phyloP scores from a whole-genome alignment of 2,797 vertebrate genomes.

The Neosilurus hyrtlii region DNA sequence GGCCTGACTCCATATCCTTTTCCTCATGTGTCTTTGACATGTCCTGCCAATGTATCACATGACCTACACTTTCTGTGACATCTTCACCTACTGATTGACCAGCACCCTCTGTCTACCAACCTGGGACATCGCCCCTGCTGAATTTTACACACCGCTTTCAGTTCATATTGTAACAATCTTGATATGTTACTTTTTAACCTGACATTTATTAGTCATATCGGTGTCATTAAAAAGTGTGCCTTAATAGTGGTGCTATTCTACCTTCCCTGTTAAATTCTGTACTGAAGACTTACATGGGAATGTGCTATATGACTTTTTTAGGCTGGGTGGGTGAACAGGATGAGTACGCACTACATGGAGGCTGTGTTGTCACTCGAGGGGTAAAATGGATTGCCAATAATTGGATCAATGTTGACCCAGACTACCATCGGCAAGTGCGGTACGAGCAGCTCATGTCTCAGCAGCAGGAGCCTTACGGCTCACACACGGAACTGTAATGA shows the following conservation, averaged over 20 bases:
- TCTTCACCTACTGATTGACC: too few species aligned
- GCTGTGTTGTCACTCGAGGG: slow-evolving; percentile 90
- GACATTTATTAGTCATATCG: too few species aligned
- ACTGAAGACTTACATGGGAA: not conserved
- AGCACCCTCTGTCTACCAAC: too few species aligned
- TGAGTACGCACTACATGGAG: slow-evolving; percentile 93
- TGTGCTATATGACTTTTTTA: slow-evolving; percentile 54
- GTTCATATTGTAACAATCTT: too few species aligned
- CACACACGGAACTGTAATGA: slow-evolving; percentile 71
- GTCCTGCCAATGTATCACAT: too few species aligned
- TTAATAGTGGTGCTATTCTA: not conserved
- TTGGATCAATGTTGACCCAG: slow-evolving; percentile 98
- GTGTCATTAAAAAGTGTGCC: too few species aligned
- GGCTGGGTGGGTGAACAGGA: slow-evolving; percentile 99
- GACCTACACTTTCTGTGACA: too few species aligned
- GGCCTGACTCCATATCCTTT: too few species aligned
- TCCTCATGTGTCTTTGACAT: too few species aligned
- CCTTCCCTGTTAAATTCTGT: not conserved
- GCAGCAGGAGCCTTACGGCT: slow-evolving; percentile 65
- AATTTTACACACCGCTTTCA: too few species aligned
- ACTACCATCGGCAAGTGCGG: slow-evolving; percentile 85
- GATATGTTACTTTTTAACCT: too few species aligned
- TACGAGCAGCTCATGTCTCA: slow-evolving; percentile 83
- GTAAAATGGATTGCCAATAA: slow-evolving; percentile 99
- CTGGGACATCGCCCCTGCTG: too few species aligned